Evolutionary conservation across 2,113 vertebrate species (phyloP).

Genomic region (Lepus americanus): DNA sequence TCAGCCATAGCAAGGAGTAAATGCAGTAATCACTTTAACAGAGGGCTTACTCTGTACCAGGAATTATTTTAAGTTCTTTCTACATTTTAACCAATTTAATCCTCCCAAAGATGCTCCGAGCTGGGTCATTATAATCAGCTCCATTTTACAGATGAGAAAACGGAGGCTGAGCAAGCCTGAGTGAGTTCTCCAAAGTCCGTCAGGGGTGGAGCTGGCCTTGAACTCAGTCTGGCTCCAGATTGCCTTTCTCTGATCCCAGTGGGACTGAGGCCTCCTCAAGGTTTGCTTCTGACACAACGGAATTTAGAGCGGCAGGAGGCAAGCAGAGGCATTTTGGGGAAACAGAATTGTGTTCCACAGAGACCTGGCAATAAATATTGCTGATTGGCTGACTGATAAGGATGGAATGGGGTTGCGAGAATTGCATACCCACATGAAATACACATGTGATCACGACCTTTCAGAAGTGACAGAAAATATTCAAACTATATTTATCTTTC

Average conservation of each 20-base stretch:
- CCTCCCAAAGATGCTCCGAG: background rate
- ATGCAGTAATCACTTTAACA: background rate
- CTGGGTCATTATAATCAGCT: background rate
- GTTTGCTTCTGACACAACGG: constrained; percentile 53
- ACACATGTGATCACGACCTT: constrained; percentile 78
- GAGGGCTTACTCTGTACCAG: background rate
- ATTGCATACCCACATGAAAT: constrained; percentile 73
- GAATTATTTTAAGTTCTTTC: background rate
- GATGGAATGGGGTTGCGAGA: constrained; percentile 72
- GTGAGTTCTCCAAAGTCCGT: constrained; percentile 12
- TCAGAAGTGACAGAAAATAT: constrained; percentile 72
- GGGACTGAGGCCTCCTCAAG: constrained; percentile 48
- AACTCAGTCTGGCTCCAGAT: constrained; percentile 49
- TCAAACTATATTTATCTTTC: constrained; percentile 61
- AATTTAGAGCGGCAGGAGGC: constrained; percentile 69
- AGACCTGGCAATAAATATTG: constrained; percentile 66
- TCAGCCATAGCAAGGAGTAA: constrained; percentile 15
- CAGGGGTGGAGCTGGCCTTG: constrained; percentile 51
- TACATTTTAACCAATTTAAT: background rate
- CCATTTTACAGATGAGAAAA: constrained; percentile 66
- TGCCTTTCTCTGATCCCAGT: constrained; percentile 50
- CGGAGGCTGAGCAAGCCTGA: background rate
- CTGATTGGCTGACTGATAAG: constrained; percentile 71
- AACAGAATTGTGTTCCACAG: constrained; percentile 56
- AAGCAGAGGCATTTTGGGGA: constrained; percentile 49